These are phyloP conservation scores for Sebastes iracundus DNA, from an alignment of 2,797 vertebrate genomes.

Conservation along the genomic window DNA sequence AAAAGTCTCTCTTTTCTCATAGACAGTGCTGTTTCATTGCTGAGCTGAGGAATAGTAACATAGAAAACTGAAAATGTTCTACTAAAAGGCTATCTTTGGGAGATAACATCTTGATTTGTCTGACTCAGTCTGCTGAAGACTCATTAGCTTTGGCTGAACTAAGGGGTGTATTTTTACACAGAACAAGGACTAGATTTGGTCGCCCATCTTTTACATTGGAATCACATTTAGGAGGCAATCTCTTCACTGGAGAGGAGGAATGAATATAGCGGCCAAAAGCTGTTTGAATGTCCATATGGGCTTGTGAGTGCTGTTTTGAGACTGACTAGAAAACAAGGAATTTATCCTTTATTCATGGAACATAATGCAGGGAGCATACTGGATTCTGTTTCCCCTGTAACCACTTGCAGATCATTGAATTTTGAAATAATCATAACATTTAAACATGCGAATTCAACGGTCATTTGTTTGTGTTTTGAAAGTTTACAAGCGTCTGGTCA, in stretches of 20 bases:
- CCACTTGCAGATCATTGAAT: neutral
- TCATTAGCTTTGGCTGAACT: neutral
- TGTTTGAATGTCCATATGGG: neutral
- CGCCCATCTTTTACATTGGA: neutral
- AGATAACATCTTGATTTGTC: neutral
- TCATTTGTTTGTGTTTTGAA: neutral
- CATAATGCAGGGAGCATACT: neutral
- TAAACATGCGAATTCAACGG: neutral
- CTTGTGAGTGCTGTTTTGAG: neutral
- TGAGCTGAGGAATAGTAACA: neutral
- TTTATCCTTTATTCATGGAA: neutral
- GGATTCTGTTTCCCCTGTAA: neutral
- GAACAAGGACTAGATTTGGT: neutral
- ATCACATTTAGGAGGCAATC: neutral
- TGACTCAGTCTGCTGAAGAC: neutral
- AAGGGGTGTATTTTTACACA: neutral
- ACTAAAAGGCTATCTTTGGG: neutral
- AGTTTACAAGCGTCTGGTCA: neutral
- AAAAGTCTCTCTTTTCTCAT: neutral
- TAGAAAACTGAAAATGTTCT: neutral
- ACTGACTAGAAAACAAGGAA: neutral
- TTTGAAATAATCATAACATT: neutral
- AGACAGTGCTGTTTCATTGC: neutral
- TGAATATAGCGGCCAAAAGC: neutral
- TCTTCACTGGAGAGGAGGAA: neutral